Base-by-base conservation (phyloP, 2,888 invertebrate genomes). In the Brenthis hecate region DNA sequence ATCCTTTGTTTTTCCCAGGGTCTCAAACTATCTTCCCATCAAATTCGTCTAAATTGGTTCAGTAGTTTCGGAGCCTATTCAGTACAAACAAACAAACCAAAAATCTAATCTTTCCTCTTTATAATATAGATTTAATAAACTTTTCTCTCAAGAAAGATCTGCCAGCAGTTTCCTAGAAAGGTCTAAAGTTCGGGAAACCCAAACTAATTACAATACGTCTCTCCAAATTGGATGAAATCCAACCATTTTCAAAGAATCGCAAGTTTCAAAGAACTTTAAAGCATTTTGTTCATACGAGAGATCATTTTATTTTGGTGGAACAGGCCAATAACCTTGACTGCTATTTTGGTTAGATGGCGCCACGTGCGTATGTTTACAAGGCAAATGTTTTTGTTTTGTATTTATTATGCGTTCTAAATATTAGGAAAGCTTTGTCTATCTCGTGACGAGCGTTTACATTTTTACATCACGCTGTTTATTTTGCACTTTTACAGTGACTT, bases 321-420 rank as follows among this genome's bases (percentile, higher is more conserved):
- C 61, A 36, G 66, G 66, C 55, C 66, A 66, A 61, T 66, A 28
- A 66, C 66, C 61, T 66, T 62, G 61, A 56, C 50, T 13, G 60
- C 43, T 61, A 56, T 66, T 66, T 66, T 61, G 14, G 32, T 8
- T n/a, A 43, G 66, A 51, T 23, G 61, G 43, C 56, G 51, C 66
- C 66, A 66, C 66, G 66, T 66, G 63, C 61, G 16, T 56, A 13
- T 66, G 66, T 66, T 66, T 66, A 61, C 60, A 28, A 61, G 19
- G 0, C 36, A 43, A 43, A 11, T 50, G 36, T 13, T 36, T 60
- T 58, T 36, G 51, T 65, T 63, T 55, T 47, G 55, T 50, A 54
- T 55, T 51, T 36, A 13, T 48, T 51, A 53, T 65, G 53, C 62
- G 55, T 65, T 32, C 53, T 19, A 55, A 36, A 64, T 61, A 58